Evolutionary conservation across 1,140 invertebrate genomes (phyloP).

Genomic region (Dreissena polymorpha): DNA sequence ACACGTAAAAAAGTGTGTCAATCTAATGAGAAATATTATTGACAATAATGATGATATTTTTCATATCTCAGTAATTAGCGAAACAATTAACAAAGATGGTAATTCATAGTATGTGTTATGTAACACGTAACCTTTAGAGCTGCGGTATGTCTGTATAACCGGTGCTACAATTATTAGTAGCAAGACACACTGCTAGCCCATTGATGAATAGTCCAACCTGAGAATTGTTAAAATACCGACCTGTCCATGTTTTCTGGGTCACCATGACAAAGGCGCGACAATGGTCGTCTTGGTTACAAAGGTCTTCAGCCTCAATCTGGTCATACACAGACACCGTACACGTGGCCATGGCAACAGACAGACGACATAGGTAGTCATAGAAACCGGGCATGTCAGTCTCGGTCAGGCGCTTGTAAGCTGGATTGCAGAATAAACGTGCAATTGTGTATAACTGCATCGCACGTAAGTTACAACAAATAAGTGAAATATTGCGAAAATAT

Average conservation of each 20-base stretch:
- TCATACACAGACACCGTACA: slow-evolving; percentile 79
- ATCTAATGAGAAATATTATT: no score
- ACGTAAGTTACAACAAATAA: no score
- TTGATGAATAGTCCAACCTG: background rate
- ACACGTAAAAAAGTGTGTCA: no score
- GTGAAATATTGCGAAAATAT: no score
- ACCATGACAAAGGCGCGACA: slow-evolving; percentile 78
- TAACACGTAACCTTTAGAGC: background rate
- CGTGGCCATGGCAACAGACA: slow-evolving; percentile 72
- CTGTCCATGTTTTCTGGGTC: slow-evolving; percentile 77
- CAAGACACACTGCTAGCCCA: background rate
- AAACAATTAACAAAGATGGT: background rate
- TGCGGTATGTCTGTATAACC: background rate
- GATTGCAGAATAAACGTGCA: slow-evolving; percentile 3
- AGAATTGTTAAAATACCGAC: slow-evolving; percentile 49
- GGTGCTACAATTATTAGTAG: background rate
- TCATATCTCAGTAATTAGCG: background rate
- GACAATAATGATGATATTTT: background rate
- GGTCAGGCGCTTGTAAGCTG: slow-evolving; percentile 60
- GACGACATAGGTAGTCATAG: slow-evolving; percentile 78
- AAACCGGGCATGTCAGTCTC: slow-evolving; percentile 75
- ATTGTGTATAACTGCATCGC: no score
- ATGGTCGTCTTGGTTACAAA: slow-evolving; percentile 74
- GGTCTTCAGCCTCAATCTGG: slow-evolving; percentile 75
- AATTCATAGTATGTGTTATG: background rate